A percentile compares a stretch with the other conserved stretches of the same genome.
Evolutionary conservation across 2,888 invertebrate species (phyloP).

Genomic region (Sceliomorpha sp.): DNA sequence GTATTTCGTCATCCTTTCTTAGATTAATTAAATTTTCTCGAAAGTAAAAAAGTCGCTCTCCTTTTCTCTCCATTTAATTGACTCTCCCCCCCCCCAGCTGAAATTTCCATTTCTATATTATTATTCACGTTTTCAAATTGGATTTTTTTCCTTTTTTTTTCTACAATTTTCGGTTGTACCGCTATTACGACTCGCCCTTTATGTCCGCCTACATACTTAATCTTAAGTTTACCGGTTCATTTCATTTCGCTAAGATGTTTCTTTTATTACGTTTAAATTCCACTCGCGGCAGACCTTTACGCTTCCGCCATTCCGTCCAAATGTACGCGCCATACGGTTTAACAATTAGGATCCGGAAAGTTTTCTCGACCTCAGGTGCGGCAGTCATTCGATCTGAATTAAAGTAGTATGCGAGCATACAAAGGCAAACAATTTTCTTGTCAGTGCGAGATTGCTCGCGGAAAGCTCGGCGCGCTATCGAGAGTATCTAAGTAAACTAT

Average conservation of each 20-base stretch:
- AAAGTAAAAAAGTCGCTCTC: slow-evolving; percentile 20
- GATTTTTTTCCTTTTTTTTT: no score
- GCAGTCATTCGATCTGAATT: slow-evolving; percentile 19
- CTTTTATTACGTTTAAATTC: slow-evolving; percentile 33
- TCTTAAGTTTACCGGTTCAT: slow-evolving; percentile 27
- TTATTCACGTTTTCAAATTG: no score
- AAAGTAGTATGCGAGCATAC: slow-evolving; percentile 15
- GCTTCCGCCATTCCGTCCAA: slow-evolving; percentile 13
- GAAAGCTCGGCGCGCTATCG: slow-evolving; percentile 16
- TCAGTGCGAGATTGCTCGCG: slow-evolving; percentile 6
- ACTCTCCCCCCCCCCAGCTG: slow-evolving; percentile 8
- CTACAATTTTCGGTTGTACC: no score
- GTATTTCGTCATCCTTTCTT: neutral
- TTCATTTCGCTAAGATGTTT: slow-evolving; percentile 21
- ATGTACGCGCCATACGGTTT: slow-evolving; percentile 24
- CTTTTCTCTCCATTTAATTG: slow-evolving; percentile 11
- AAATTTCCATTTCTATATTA: no score
- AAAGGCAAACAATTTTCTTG: slow-evolving; percentile 8
- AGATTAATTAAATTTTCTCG: slow-evolving; percentile 25
- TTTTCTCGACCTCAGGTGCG: slow-evolving; percentile 26
- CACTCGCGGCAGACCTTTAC: slow-evolving; percentile 26
- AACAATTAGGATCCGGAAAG: slow-evolving; percentile 31
- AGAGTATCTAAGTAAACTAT: slow-evolving; percentile 25
- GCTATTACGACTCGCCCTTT: no score
- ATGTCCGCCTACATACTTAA: no score